phyloP scores from a whole-genome alignment of 1,140 invertebrate species.

The Temnothorax longispinosus region DNA sequence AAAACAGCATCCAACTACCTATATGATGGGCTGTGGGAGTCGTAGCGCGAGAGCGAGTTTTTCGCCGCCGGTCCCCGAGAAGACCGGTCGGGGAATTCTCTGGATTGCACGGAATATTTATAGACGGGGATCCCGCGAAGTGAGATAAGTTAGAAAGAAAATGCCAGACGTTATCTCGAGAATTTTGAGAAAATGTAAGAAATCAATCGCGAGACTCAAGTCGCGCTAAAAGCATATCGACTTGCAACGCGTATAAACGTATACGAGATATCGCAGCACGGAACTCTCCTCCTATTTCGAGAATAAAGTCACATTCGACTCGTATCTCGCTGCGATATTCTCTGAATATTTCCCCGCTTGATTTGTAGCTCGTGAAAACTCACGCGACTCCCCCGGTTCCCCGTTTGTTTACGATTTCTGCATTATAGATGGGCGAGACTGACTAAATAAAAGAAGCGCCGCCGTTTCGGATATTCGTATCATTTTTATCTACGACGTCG shows the following conservation, averaged over 20 bases:
- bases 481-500: background rate
- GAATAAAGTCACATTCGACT: background rate
- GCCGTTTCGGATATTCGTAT: slow-evolving; percentile 1
- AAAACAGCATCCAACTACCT: background rate
- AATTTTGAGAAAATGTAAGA: background rate
- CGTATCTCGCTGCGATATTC: background rate
- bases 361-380: background rate
- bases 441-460: slow-evolving; percentile 2
- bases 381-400: background rate
- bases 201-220: background rate
- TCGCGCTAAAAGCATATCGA: background rate
- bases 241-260: background rate
- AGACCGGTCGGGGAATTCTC: slow-evolving; percentile 22
- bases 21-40: slow-evolving; percentile 12
- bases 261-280: no score
- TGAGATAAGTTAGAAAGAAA: slow-evolving; percentile 40
- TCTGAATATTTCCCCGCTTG: background rate
- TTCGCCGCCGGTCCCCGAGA: slow-evolving; percentile 19
- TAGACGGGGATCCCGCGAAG: slow-evolving; percentile 21
- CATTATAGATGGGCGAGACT: slow-evolving; percentile 1
- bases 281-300: background rate
- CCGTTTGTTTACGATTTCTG: background rate
- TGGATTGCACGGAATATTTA: slow-evolving; percentile 44
- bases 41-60: slow-evolving; percentile 13
- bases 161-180: background rate